Evolutionary conservation across 2,113 vertebrate species (phyloP).

Genomic region (Aviceda subcristata): DNA sequence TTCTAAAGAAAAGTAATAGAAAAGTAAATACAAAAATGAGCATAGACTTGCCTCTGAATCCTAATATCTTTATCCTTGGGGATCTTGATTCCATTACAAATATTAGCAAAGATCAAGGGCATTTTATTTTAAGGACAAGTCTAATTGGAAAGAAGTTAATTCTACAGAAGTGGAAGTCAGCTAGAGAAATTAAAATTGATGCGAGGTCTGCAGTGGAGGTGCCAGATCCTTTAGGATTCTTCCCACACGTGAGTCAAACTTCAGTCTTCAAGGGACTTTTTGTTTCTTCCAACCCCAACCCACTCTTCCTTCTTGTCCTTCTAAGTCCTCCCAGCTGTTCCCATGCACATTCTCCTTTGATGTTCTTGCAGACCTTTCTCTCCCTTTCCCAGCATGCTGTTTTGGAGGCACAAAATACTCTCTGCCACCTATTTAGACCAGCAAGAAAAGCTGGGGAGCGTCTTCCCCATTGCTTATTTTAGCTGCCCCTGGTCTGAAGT

Average conservation of each 20-base stretch:
- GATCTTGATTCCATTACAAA: conserved; percentile 55
- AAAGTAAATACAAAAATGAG: conserved; percentile 38
- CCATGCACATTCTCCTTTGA: not conserved
- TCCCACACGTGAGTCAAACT: not conserved
- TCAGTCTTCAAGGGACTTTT: not conserved
- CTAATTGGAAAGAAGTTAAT: conserved; percentile 63
- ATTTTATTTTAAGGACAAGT: conserved; percentile 51
- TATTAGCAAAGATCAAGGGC: conserved; percentile 52
- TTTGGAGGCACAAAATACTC: not conserved
- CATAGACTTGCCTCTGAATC: not conserved
- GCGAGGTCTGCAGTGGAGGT: not conserved
- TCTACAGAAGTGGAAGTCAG: conserved; percentile 2
- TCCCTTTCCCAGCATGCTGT: not conserved
- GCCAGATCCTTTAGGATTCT: not conserved
- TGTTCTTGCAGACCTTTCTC: not conserved
- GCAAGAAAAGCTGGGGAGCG: not conserved
- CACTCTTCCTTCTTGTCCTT: not conserved
- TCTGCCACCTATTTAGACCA: not conserved
- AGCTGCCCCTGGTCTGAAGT: not conserved
- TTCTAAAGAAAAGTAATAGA: conserved; percentile 16
- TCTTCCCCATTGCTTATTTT: not conserved
- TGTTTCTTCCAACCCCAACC: not conserved
- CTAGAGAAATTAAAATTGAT: conserved; percentile 38
- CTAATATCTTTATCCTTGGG: conserved; percentile 5
- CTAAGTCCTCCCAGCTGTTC: not conserved